A percentile compares a stretch with the other conserved stretches of the same genome.
These are phyloP conservation scores for Scomber japonicus DNA, from an alignment of 2,113 vertebrate genomes.

Conservation along the genomic window DNA sequence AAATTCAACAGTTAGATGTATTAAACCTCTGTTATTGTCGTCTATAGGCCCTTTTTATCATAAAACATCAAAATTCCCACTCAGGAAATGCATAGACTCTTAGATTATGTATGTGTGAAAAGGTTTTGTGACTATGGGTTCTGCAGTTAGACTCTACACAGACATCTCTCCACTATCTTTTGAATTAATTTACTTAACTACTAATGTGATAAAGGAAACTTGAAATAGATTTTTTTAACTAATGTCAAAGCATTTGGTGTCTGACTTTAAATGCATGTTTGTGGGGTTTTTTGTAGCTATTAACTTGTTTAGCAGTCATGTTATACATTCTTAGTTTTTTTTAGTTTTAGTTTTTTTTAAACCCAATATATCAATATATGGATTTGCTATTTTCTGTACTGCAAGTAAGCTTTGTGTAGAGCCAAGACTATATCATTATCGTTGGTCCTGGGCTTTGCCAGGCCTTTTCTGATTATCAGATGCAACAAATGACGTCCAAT, in stretches of 20 bases:
- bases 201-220: conserved; percentile 19
- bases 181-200: conserved; percentile 25
- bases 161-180: conserved; percentile 8
- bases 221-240: not conserved
- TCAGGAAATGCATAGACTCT: not conserved
- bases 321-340: conserved; percentile 17
- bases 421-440: conserved; percentile 98
- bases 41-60: too few species aligned
- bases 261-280: conserved; percentile 54
- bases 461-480: conserved; percentile 99
- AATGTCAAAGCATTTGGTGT: conserved; percentile 29
- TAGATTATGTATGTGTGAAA: too few species aligned
- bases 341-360: too few species aligned
- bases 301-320: conserved; percentile 34
- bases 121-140: conserved; percentile 44
- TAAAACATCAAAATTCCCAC: too few species aligned
- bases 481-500: conserved; percentile 99
- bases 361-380: not conserved
- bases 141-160: not conserved
- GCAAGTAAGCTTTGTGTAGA: conserved; percentile 86
- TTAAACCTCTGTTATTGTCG: too few species aligned
- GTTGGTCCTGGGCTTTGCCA: conserved; percentile 99
- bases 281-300: not conserved
- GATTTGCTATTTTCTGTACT: conserved; percentile 62
- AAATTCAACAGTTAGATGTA: too few species aligned